phyloP scores from a whole-genome alignment of 2,113 vertebrate species.

The Nansenia antarctica region DNA sequence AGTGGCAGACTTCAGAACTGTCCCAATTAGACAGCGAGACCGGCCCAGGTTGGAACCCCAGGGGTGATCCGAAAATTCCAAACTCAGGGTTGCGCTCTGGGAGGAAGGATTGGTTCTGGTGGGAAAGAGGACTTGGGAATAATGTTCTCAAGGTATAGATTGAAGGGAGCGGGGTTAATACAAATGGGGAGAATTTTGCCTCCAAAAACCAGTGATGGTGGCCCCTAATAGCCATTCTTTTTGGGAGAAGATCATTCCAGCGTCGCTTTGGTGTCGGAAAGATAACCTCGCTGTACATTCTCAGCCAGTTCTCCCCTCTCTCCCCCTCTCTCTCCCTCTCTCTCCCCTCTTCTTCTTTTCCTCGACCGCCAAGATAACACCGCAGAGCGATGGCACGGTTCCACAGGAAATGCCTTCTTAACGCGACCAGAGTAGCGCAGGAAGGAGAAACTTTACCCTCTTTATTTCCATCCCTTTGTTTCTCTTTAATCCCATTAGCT shows the following conservation, averaged over 20 bases:
- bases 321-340: conserved; percentile 20
- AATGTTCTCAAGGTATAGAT: conserved; percentile 1
- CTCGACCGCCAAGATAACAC: conserved; percentile 16
- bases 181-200: not conserved
- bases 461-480: conserved; percentile 38
- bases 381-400: conserved; percentile 37
- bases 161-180: not conserved
- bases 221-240: not conserved
- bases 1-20: conserved; percentile 19
- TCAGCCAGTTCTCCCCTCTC: conserved; percentile 35
- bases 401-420: conserved; percentile 65
- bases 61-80: conserved; percentile 21
- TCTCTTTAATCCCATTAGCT: conserved; percentile 48
- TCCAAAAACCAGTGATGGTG: not conserved
- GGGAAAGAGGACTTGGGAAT: not conserved
- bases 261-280: not conserved
- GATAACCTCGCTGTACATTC: conserved; percentile 34
- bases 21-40: conserved; percentile 26
- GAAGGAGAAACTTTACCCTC: conserved; percentile 50
- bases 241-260: not conserved
- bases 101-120: not conserved
- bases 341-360: conserved; percentile 24
- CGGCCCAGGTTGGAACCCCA: conserved; percentile 6
- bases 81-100: not conserved
- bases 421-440: conserved; percentile 37